A percentile compares a stretch with the other conserved stretches of the same genome.
These are phyloP conservation scores for Capreolus pygargus DNA, from an alignment of 2,113 vertebrate genomes.

Conservation along the genomic window DNA sequence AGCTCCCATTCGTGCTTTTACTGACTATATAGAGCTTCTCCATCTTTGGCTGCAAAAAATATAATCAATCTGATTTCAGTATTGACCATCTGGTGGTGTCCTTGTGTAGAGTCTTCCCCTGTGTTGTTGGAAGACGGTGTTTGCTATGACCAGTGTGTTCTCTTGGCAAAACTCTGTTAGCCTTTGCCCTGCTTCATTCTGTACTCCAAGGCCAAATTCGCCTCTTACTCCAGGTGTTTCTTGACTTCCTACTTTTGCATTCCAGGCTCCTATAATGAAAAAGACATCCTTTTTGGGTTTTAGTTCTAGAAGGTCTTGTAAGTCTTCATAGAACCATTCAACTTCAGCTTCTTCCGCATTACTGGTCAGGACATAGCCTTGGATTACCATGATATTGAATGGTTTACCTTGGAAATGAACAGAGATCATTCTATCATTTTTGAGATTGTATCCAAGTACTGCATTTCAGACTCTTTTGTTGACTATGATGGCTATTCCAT, in stretches of 20 bases:
- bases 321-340: background rate
- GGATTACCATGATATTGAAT: background rate
- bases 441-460: background rate
- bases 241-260: background rate
- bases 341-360: background rate
- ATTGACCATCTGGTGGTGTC: background rate
- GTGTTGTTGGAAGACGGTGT: background rate
- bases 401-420: background rate
- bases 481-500: background rate
- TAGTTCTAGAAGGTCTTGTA: background rate
- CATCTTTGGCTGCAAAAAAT: background rate
- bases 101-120: background rate
- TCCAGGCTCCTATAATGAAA: background rate
- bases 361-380: background rate
- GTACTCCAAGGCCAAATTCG: background rate
- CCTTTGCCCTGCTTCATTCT: background rate
- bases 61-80: background rate
- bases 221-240: background rate
- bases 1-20: background rate
- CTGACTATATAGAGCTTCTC: background rate
- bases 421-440: background rate
- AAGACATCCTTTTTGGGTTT: background rate
- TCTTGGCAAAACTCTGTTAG: background rate
- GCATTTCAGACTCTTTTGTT: background rate
- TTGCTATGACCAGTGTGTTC: background rate